Percentiles rank a stretch among this genome's conserved stretches.
Evolutionary conservation across 2,888 invertebrate species (phyloP).

Genomic region (Andricus quercusramuli): DNA sequence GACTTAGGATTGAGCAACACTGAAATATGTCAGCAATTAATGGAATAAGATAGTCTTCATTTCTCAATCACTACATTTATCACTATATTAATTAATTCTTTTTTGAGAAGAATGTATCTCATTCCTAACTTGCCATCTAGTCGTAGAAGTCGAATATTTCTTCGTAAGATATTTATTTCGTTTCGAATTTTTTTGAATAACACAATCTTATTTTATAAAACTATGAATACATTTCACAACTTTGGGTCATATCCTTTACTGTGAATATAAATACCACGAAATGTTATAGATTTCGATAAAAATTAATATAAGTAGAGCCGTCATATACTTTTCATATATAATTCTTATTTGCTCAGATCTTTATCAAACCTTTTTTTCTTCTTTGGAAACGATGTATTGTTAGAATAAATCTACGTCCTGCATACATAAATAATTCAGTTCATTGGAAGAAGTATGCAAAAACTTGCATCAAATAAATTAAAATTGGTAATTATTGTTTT

Average conservation of each 20-base stretch:
- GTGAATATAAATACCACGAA: too few relatives aligned
- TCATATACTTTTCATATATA: neutral
- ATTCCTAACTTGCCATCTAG: too few relatives aligned
- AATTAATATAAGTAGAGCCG: too few relatives aligned
- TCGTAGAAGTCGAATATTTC: too few relatives aligned
- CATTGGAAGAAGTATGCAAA: slow-evolving; percentile 16
- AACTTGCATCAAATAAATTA: slow-evolving; percentile 23
- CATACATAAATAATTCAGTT: slow-evolving; percentile 22
- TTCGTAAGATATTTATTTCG: too few relatives aligned
- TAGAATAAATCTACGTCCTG: slow-evolving; percentile 9
- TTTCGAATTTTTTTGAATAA: too few relatives aligned
- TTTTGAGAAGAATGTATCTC: too few relatives aligned
- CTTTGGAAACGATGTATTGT: slow-evolving; percentile 18
- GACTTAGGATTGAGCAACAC: neutral
- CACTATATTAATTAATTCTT: too few relatives aligned
- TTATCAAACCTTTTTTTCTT: neutral
- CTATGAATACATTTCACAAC: too few relatives aligned
- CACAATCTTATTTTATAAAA: too few relatives aligned
- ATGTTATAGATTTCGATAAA: too few relatives aligned
- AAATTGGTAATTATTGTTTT: neutral
- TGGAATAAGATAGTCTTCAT: neutral
- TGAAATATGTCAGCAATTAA: neutral
- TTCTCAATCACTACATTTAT: neutral
- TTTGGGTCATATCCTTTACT: too few relatives aligned
- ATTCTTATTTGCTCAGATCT: neutral